Evolutionary conservation across 2,113 vertebrate genomes (phyloP), one percentile per base, ranked within the genome.

Genomic region (Crotophaga sulcirostris): DNA sequence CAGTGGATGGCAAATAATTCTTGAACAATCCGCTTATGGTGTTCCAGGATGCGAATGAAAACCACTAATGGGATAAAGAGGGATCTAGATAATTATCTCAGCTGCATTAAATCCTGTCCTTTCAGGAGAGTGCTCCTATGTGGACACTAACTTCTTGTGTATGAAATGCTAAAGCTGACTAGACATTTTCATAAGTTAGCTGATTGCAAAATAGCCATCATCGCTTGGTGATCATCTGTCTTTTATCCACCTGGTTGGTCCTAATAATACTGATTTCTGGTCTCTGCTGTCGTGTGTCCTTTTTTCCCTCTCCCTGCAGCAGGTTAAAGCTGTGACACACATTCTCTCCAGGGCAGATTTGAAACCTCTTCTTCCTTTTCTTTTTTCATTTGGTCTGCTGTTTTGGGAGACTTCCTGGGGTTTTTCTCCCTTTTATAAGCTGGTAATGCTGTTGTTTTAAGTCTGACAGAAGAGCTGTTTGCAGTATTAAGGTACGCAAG

Each of bases 21-120:
- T 96, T 86, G 92, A 97, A 70, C 96, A 98, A 98, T 98, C 97
- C 88, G 94, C 96, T 98, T 97, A 98, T 90, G 67, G 94, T 96
- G 95, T 97, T 96, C 96, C 95, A 96, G 97, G 96, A 97, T 96
- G 96, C n/a, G 84, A 96, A 96, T 98, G 97, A 97, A 97, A 97
- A 94, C 91, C 95, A 93, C 96, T 98, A 98, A 98, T 98, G 97
- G 97, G 97, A 98, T 98, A 96, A 97, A 97, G 94, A 96, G 89
- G 97, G 97, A 97, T 98, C 95, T 97, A 97, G 97, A 98, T 97
- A 98, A 98, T 98, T 97, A 98, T 98, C 97, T 97, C 1, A 21
- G 80, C 93, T 92, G 92, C 93, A 83, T 97, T 93, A 96, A 94
- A 96, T 96, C 84, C 88, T 72, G 70, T 93, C 82, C 84, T 95